Evolutionary conservation across 2,888 invertebrate species (phyloP).

Genomic region (Marronus borbonicus): DNA sequence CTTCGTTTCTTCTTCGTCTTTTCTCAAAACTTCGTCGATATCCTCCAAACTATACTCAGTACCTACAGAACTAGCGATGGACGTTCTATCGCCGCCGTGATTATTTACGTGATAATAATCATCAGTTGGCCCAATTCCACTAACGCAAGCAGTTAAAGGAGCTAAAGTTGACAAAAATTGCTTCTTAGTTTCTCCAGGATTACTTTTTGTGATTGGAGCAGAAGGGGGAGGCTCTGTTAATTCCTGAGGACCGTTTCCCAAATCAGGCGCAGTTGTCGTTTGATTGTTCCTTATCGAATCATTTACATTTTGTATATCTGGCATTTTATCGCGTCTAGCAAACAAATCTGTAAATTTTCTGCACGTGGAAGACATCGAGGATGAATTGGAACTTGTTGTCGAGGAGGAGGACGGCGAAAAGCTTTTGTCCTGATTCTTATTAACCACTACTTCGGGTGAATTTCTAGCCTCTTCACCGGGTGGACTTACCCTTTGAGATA

Average conservation of each 20-base stretch:
- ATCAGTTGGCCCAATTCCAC: constrained; percentile 73
- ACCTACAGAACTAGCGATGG: constrained; percentile 76
- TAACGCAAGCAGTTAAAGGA: constrained; percentile 84
- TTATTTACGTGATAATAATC: constrained; percentile 74
- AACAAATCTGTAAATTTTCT: constrained; percentile 77
- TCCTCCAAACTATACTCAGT: constrained; percentile 81
- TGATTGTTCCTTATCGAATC: constrained; percentile 56
- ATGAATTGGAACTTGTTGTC: constrained; percentile 74
- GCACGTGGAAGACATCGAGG: constrained; percentile 77
- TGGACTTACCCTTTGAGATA: constrained; percentile 76
- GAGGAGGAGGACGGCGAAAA: constrained; percentile 75
- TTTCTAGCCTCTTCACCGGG: constrained; percentile 77
- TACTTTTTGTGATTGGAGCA: constrained; percentile 68
- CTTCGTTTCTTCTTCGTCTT: constrained; percentile 71
- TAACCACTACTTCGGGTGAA: constrained; percentile 61
- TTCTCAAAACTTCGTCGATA: constrained; percentile 75
- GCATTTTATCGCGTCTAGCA: constrained; percentile 67
- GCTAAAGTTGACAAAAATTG: constrained; percentile 87
- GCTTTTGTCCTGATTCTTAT: constrained; percentile 72
- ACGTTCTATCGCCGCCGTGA: constrained; percentile 73
- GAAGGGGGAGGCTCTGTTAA: constrained; percentile 61
- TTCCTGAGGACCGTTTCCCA: constrained; percentile 71
- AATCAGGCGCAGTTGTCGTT: constrained; percentile 71
- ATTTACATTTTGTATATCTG: constrained; percentile 62
- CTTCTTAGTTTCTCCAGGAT: constrained; percentile 67